These are phyloP conservation scores for Scaptomyza polygonia DNA, from an alignment of 2,888 invertebrate genomes.

Conservation along the genomic window DNA sequence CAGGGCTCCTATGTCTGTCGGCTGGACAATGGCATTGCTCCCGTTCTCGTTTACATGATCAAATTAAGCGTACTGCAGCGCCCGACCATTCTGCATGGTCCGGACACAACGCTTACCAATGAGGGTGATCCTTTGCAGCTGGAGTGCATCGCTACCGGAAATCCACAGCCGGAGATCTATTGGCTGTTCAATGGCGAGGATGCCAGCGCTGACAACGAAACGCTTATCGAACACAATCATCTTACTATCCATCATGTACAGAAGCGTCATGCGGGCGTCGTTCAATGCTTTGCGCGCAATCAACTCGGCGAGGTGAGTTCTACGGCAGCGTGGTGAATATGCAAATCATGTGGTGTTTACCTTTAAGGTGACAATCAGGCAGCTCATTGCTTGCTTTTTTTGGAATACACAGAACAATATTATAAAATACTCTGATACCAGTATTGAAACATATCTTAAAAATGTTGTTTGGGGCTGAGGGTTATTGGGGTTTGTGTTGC, in stretches of 20 bases:
- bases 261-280: constrained; percentile 94
- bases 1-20: constrained; percentile 92
- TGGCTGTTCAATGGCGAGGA: constrained; percentile 95
- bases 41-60: constrained; percentile 86
- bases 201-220: constrained; percentile 86
- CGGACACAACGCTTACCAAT: constrained; percentile 84
- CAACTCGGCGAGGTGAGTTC: constrained; percentile 88
- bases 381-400: too few species aligned
- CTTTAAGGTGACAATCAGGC: too few species aligned
- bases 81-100: constrained; percentile 85
- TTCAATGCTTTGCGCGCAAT: constrained; percentile 95
- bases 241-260: constrained; percentile 89
- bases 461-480: too few species aligned
- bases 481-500: too few species aligned
- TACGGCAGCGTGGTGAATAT: neutral
- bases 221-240: constrained; percentile 85
- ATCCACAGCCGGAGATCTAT: constrained; percentile 90
- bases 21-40: constrained; percentile 87
- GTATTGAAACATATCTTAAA: too few species aligned
- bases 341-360: neutral
- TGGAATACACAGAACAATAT: too few species aligned
- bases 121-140: constrained; percentile 85
- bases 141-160: constrained; percentile 88
- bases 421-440: too few species aligned
- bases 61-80: constrained; percentile 85